These are phyloP conservation scores for Pterostichus niger DNA, from an alignment of 2,888 invertebrate genomes.

Conservation along the genomic window DNA sequence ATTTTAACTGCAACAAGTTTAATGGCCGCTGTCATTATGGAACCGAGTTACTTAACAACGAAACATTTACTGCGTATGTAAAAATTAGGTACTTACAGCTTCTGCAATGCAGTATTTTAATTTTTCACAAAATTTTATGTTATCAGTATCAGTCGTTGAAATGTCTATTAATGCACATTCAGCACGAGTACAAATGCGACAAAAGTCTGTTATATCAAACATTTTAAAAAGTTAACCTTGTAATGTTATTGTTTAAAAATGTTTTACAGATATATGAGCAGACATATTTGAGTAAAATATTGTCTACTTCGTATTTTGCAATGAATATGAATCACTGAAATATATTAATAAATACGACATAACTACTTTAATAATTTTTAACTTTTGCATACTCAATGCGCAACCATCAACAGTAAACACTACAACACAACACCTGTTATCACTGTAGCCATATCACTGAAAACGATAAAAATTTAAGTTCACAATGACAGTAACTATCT, in stretches of 20 bases:
- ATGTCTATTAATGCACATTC: slow-evolving; percentile 51
- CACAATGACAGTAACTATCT: too few species aligned
- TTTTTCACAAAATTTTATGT: slow-evolving; percentile 18
- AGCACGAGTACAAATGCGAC: slow-evolving; percentile 45
- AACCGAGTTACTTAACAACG: slow-evolving; percentile 18
- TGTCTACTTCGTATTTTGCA: not conserved
- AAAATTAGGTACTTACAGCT: slow-evolving; percentile 31
- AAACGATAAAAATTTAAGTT: too few species aligned
- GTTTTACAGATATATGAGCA: not conserved
- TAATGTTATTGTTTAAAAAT: not conserved
- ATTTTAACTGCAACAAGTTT: slow-evolving; percentile 18
- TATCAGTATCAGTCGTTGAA: slow-evolving; percentile 14
- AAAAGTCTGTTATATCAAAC: slow-evolving; percentile 49
- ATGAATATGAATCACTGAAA: not conserved
- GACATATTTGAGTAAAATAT: not conserved
- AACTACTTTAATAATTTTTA: not conserved
- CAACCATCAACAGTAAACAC: not conserved
- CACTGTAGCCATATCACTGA: too few species aligned
- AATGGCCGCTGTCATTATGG: slow-evolving; percentile 13
- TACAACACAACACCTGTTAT: not conserved
- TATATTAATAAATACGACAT: not conserved
- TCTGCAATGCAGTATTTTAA: slow-evolving; percentile 38
- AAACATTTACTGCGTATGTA: not conserved
- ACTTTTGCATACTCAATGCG: not conserved
- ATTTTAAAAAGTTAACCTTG: slow-evolving; percentile 28